Conservation (phyloP, 2,113 vertebrate genomes). For the Nannospalax galili region DNA sequence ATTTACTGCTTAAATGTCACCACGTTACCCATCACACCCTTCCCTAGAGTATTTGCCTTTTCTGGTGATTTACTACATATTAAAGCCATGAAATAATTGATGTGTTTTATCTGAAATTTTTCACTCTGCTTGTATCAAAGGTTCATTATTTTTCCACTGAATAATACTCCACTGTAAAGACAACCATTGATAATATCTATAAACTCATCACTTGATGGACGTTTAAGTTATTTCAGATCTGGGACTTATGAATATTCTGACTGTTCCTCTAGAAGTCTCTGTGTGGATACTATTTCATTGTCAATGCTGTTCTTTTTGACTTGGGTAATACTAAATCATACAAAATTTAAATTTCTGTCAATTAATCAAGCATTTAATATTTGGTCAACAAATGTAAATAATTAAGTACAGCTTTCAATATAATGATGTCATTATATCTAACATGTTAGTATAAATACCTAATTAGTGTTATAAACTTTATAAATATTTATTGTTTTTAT, state of each 20-base stretch:
- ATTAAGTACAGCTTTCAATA: background rate
- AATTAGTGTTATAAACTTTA: background rate
- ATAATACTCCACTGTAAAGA: background rate
- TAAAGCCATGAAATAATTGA: background rate
- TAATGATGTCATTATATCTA: background rate
- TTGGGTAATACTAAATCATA: background rate
- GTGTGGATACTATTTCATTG: background rate
- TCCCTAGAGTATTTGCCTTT: background rate
- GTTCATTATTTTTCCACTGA: background rate
- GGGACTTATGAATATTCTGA: background rate
- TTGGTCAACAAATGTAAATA: background rate
- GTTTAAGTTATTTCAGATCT: background rate
- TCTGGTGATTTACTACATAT: background rate
- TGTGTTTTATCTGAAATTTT: background rate
- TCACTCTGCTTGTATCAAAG: background rate
- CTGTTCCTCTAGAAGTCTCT: background rate
- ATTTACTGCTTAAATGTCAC: background rate
- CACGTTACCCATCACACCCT: rapidly evolving
- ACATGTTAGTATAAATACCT: background rate
- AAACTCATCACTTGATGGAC: background rate
- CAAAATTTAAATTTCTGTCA: conserved; percentile 10
- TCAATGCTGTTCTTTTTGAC: background rate
- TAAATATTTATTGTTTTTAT: too few relatives aligned
- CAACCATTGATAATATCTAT: too few relatives aligned
- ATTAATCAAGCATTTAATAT: background rate